These are phyloP conservation scores for Pentamera pediparva DNA, from an alignment of 53 echinoderm and acorn worm genomes.

Conservation along the genomic window DNA sequence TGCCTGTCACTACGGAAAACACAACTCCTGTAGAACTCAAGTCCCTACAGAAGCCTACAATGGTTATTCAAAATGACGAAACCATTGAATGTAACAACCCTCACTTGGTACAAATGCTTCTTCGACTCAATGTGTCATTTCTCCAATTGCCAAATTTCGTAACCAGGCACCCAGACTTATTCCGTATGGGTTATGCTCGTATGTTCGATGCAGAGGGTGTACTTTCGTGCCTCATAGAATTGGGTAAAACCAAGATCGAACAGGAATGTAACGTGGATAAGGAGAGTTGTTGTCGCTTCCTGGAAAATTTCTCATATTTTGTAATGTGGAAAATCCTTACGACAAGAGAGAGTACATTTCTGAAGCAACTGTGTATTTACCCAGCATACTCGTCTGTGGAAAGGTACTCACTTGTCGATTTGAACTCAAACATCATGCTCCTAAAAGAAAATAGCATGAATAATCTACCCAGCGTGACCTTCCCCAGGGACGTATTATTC, in stretches of 20 bases:
- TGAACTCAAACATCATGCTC: neutral
- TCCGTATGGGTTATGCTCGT: neutral
- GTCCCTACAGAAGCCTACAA: neutral
- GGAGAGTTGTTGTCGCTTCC: neutral
- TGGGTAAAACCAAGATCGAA: neutral
- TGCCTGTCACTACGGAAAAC: neutral
- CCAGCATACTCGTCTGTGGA: neutral
- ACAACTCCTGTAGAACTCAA: neutral
- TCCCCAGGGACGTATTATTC: neutral
- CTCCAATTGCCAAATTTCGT: neutral
- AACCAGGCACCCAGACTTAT: neutral
- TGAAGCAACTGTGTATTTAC: neutral
- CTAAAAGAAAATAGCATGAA: neutral
- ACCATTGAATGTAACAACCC: neutral
- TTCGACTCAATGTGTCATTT: neutral
- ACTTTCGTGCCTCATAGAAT: neutral
- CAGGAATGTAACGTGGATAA: neutral
- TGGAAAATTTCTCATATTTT: neutral
- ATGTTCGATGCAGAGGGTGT: slow-evolving; percentile 5
- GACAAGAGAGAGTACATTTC: neutral
- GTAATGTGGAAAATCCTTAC: neutral
- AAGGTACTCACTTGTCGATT: neutral
- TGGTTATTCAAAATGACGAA: neutral
- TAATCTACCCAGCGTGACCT: neutral
- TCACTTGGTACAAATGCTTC: neutral